Base-by-base conservation (phyloP, 2,113 vertebrate species). In the Coptodon rendalli region DNA sequence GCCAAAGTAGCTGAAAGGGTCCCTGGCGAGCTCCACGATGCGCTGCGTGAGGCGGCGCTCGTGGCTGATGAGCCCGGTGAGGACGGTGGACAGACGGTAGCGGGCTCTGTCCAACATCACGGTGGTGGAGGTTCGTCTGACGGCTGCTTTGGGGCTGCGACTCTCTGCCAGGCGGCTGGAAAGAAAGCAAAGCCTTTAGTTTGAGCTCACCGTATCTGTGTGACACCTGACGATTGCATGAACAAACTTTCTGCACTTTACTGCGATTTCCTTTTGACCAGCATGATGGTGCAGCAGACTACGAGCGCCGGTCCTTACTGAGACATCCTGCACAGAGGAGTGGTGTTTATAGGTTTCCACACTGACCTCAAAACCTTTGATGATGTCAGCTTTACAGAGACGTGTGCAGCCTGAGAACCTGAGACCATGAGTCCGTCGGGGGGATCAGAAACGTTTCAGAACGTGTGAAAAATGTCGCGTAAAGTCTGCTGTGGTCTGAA, bases 1-100 rank as follows among this genome's bases (percentile, higher is more conserved):
- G 50, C 99, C 99, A 6, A 99, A 99, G 95, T 99, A 99, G 0
- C 97, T 98, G 76, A 95, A 92, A 78, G 97, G 97, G 90, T 99
- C 98, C 80, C 98, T 96, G 3, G 98, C 97, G 89, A 99, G 94
- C 93, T 99, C 98, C 13, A 98, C 97, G 78, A 99, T 97, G 90
- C 96, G 97, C 94, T 98, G 98, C 82, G 97, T 97, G 82, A 99
- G 96, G 91, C 99, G 99, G 53, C 97, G 95, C 87, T 99, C 97
- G 3, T 95, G 96, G 79, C 97, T 97, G 89, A 99, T 97, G 92
- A 99, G 97, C 53, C 97, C 97, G 0, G 97, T 97, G 92, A 99
- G 96, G 1, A 93, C 97, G 1, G 98, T 95, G 73, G 98, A 99
- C 29, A 99, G 95, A 6, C 98, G 97, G 87, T 97, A 96, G 86